phyloP scores from a whole-genome alignment of 92 coral and sea anemone genomes.

The Desmophyllum pertusum region DNA sequence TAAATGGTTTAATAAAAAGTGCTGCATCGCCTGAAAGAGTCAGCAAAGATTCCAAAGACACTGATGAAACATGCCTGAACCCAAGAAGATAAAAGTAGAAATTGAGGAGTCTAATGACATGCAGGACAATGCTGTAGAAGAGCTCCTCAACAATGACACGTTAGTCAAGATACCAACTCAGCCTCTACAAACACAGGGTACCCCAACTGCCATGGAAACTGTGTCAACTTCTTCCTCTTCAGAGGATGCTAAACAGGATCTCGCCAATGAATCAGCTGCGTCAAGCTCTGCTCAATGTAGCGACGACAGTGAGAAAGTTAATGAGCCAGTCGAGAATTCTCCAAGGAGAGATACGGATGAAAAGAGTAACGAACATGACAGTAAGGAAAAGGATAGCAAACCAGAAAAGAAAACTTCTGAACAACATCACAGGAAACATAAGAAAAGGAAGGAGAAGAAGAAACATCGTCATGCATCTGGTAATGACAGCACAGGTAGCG shows the following conservation, averaged over 20 bases:
- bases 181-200: constrained; percentile 76
- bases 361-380: constrained; percentile 42
- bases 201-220: constrained; percentile 66
- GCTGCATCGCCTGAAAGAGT: constrained; percentile 61
- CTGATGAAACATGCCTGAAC: constrained; percentile 47
- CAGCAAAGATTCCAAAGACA: constrained; percentile 58
- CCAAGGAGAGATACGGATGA: constrained; percentile 4
- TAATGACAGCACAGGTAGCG: constrained; percentile 87
- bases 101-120: constrained; percentile 68
- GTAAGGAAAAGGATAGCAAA: constrained; percentile 50
- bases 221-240: constrained; percentile 45
- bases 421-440: constrained; percentile 69
- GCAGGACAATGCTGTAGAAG: constrained; percentile 61
- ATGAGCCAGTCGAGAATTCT: constrained; percentile 40
- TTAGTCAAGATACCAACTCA: constrained; percentile 57
- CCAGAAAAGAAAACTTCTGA: constrained; percentile 78
- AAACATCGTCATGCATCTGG: constrained; percentile 84
- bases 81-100: constrained; percentile 78
- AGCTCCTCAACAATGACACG: constrained; percentile 39
- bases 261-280: constrained; percentile 6
- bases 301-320: constrained; percentile 16
- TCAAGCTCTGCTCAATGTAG: constrained; percentile 27
- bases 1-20: constrained; percentile 59
- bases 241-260: constrained; percentile 47
- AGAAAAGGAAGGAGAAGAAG: constrained; percentile 73